A percentile compares a stretch with the other conserved stretches of the same genome.
Evolutionary conservation across 2,113 vertebrate species (phyloP).

Genomic region (Salvelinus sp.): DNA sequence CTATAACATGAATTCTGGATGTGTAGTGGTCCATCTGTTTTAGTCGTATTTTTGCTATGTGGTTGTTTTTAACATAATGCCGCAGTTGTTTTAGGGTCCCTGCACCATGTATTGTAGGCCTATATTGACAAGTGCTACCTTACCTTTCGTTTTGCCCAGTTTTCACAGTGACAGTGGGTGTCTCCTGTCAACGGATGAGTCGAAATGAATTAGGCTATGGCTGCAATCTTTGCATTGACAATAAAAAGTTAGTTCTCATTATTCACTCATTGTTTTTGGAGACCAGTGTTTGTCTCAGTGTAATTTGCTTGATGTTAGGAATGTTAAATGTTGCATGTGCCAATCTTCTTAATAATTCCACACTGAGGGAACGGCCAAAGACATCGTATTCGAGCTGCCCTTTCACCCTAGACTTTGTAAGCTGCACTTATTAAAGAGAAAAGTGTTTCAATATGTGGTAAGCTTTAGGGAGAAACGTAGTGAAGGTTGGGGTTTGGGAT

Average conservation of each 20-base stretch:
- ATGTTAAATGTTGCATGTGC: slow-evolving; percentile 49
- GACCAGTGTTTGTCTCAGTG: background rate
- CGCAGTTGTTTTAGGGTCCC: too few relatives aligned
- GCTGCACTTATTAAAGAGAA: slow-evolving; percentile 98
- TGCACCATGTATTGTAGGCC: background rate
- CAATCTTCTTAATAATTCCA: slow-evolving; percentile 66
- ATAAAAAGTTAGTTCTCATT: background rate
- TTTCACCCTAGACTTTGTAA: slow-evolving; percentile 94
- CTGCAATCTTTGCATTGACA: background rate
- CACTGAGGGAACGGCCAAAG: slow-evolving; percentile 75
- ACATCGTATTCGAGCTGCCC: slow-evolving; percentile 90
- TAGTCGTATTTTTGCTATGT: background rate
- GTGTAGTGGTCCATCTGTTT: background rate
- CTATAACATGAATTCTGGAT: background rate
- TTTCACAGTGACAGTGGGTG: too few relatives aligned
- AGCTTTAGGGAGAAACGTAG: slow-evolving; percentile 63
- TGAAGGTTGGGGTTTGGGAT: slow-evolving; percentile 66
- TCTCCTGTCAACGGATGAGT: background rate
- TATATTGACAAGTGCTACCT: background rate
- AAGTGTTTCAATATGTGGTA: slow-evolving; percentile 99
- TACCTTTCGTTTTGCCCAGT: background rate
- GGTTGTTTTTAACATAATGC: background rate
- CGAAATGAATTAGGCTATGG: background rate
- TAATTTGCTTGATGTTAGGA: slow-evolving; percentile 26
- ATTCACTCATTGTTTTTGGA: background rate